phyloP scores from a whole-genome alignment of 2,888 invertebrate species.

The Epinotia ramella region DNA sequence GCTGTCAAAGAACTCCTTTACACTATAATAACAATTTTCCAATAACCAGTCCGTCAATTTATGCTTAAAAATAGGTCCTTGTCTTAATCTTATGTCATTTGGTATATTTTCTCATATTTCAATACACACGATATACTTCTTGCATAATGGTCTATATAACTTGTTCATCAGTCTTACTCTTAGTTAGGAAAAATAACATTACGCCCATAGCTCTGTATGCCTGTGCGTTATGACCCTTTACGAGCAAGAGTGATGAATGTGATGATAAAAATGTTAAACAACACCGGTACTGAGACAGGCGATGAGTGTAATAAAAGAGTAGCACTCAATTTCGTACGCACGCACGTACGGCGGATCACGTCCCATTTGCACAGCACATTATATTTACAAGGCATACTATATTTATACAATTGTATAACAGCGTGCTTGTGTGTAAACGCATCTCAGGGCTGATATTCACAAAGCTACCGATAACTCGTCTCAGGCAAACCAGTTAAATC shows the following conservation, averaged over 20 bases:
- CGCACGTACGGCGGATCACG: slow-evolving; percentile 27
- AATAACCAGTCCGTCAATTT: too few species aligned
- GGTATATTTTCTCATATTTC: too few species aligned
- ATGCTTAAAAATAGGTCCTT: too few species aligned
- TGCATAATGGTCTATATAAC: too few species aligned
- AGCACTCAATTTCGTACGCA: slow-evolving; percentile 33
- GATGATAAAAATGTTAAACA: not conserved
- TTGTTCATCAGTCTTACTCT: too few species aligned
- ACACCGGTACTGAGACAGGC: not conserved
- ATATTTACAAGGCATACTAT: slow-evolving; percentile 40
- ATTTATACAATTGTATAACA: slow-evolving; percentile 33
- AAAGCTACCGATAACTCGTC: not conserved
- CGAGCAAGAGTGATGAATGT: too few species aligned
- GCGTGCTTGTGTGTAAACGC: slow-evolving; percentile 26
- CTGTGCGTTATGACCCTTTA: too few species aligned
- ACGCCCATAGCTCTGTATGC: not conserved
- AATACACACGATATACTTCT: too few species aligned
- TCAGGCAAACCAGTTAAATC: too few species aligned
- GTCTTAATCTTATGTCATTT: too few species aligned
- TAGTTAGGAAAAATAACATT: not conserved
- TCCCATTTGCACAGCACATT: slow-evolving; percentile 35
- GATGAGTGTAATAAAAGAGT: slow-evolving; percentile 25
- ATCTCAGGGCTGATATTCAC: slow-evolving; percentile 13
- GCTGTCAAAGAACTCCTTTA: too few species aligned
- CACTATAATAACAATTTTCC: too few species aligned